A percentile compares a stretch with the other conserved stretches of the same genome.
These are phyloP conservation scores for Penaeus japonicus DNA, from an alignment of 1,140 invertebrate genomes.

Conservation along the genomic window DNA sequence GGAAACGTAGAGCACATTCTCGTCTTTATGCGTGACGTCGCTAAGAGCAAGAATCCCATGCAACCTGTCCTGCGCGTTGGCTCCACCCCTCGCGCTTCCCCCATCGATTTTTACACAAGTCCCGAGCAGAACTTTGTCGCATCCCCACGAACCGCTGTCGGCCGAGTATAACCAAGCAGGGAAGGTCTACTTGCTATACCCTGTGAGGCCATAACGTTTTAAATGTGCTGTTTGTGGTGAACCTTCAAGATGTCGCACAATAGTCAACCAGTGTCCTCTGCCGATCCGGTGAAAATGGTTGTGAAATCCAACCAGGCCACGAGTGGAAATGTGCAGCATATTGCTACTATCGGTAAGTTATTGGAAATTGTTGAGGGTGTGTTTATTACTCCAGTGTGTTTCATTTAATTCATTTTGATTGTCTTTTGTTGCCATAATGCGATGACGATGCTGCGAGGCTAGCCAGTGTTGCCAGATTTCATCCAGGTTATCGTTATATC, in stretches of 20 bases:
- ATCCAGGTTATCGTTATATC: background rate
- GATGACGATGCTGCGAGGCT: slow-evolving; percentile 14
- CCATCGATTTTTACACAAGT: slow-evolving; percentile 43
- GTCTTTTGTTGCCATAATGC: background rate
- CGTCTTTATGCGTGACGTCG: background rate
- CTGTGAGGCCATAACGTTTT: background rate
- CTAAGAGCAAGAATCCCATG: slow-evolving; percentile 19
- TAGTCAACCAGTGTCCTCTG: slow-evolving; percentile 31
- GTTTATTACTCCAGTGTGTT: background rate
- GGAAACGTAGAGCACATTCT: background rate
- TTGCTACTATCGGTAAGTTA: slow-evolving; percentile 47
- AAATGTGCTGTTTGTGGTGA: background rate
- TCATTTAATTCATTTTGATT: background rate
- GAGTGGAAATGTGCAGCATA: slow-evolving; percentile 47
- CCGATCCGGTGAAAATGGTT: slow-evolving; percentile 51
- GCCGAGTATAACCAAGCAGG: background rate
- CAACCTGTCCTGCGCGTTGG: background rate
- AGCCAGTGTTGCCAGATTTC: slow-evolving; percentile 37
- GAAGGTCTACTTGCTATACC: too few relatives aligned
- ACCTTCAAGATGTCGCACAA: slow-evolving; percentile 30
- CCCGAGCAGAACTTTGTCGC: slow-evolving; percentile 13
- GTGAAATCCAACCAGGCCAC: slow-evolving; percentile 45
- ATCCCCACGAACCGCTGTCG: background rate
- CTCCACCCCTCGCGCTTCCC: slow-evolving; percentile 40
- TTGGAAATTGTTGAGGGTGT: background rate